Evolutionary conservation across 2,113 vertebrate species (phyloP).

Genomic region (Grallaria varia): DNA sequence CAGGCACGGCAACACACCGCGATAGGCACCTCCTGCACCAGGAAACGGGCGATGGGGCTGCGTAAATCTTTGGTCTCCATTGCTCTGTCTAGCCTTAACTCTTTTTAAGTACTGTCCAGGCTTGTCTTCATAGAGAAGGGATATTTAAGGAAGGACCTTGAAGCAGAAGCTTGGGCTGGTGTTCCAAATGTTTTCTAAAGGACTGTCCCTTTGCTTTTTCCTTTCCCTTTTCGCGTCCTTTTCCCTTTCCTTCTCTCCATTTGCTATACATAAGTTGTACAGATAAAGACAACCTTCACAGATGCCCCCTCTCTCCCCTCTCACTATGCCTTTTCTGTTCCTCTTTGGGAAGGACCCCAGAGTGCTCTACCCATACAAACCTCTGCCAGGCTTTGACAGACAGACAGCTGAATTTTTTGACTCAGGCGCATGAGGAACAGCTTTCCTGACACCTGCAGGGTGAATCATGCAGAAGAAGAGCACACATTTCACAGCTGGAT

Average conservation of each 20-base stretch:
- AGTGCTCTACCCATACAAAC: not conserved
- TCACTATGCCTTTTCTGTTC: not conserved
- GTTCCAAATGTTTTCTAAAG: not conserved
- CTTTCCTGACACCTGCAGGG: constrained; percentile 36
- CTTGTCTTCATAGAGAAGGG: not conserved
- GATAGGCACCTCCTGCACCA: not conserved
- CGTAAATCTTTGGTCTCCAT: not conserved
- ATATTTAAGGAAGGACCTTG: not conserved
- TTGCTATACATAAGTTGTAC: not conserved
- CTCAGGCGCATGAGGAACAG: not conserved
- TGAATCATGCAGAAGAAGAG: not conserved
- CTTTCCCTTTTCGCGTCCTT: not conserved
- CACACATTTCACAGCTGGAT: not conserved
- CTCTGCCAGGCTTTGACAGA: not conserved
- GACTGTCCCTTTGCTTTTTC: not conserved
- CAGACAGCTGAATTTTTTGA: not conserved
- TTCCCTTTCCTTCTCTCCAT: not conserved
- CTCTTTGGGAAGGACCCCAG: not conserved
- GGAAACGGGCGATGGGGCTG: not conserved
- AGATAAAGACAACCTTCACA: not conserved
- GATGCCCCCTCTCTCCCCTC: not conserved
- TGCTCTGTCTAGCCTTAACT: not conserved
- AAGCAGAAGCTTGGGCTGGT: not conserved
- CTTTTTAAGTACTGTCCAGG: not conserved
- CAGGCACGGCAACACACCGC: not conserved